Base-by-base conservation (phyloP, 1,140 invertebrate species). In the Rhynchophorus ferrugineus region DNA sequence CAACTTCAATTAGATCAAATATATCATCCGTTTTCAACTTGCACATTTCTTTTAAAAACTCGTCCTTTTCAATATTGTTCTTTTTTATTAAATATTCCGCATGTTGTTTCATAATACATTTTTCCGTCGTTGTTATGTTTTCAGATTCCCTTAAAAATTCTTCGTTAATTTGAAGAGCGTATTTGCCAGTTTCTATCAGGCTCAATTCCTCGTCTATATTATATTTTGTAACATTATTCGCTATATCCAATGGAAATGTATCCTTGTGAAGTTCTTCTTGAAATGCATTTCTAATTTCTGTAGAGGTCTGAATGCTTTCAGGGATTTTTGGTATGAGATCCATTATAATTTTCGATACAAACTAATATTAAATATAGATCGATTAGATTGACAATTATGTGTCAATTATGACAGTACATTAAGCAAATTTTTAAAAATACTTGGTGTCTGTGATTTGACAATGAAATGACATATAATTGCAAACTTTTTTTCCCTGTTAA, bases 251-350 rank as follows among this genome's bases (percentile, higher is more conserved):
- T 6, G 56, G 52, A 39, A 57, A 57, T 2, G 24, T 19, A 16
- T 49, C 33, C 35, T 46, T 36, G 14, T 55, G 42, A 2, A 64
- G 18, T 8, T 55, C 8, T 44, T 57, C 60, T 39, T 59, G 54
- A 44, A 62, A 62, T n/a, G 39, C 59, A 18, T 60, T 51, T 13
- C 44, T 20, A n/a, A 64, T 39, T 2, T 56, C 13, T 9, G 35
- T 18, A 9, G 33, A n/a, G n/a, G n/a, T n/a, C n/a, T n/a, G n/a
- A n/a, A n/a, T n/a, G 3, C 17, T 37, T 16, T 39, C 36, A 1
- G 59, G 57, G 11, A 63, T 53, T 45, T 57, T 22, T 6, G 59
- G 61, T 39, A 61, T 14, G 2, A 38, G 37, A 21, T 58, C 49
- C 59, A 61, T 61, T 37, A 24, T 44, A 19, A 16, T 17, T 29